Percentiles rank a stretch among this genome's conserved stretches.
These are phyloP conservation scores for Phodopus roborovskii DNA, from an alignment of 2,113 vertebrate genomes.

Conservation along the genomic window DNA sequence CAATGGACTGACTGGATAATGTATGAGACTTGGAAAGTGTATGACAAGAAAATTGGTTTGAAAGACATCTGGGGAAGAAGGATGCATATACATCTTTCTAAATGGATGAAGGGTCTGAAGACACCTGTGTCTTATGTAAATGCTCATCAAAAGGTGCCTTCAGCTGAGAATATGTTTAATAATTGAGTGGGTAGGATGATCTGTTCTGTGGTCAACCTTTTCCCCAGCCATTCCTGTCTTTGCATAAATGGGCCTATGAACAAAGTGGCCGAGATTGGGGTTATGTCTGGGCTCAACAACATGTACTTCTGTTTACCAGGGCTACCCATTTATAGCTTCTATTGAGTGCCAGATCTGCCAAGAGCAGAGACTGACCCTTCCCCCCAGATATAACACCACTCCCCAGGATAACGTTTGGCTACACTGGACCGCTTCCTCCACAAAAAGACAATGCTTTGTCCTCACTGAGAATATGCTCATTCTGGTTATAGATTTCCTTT, in stretches of 20 bases:
- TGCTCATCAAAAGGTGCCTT: neutral
- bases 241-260: neutral
- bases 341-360: neutral
- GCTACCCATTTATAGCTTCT: neutral
- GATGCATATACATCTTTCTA: neutral
- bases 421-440: neutral
- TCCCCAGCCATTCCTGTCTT: neutral
- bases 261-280: neutral
- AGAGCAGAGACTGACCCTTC: neutral
- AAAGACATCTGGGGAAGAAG: neutral
- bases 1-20: neutral
- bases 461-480: neutral
- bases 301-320: neutral
- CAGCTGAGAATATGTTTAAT: neutral
- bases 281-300: neutral
- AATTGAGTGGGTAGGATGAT: neutral
- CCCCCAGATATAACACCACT: neutral
- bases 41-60: neutral
- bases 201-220: neutral
- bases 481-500: neutral
- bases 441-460: neutral
- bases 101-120: neutral
- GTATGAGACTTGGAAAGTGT: no score
- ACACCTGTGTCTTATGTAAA: neutral
- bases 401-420: neutral